A percentile compares a stretch with the other conserved stretches of the same genome.
Evolutionary conservation across 2,113 vertebrate genomes (phyloP).

Genomic region (Eulemur rufifrons): DNA sequence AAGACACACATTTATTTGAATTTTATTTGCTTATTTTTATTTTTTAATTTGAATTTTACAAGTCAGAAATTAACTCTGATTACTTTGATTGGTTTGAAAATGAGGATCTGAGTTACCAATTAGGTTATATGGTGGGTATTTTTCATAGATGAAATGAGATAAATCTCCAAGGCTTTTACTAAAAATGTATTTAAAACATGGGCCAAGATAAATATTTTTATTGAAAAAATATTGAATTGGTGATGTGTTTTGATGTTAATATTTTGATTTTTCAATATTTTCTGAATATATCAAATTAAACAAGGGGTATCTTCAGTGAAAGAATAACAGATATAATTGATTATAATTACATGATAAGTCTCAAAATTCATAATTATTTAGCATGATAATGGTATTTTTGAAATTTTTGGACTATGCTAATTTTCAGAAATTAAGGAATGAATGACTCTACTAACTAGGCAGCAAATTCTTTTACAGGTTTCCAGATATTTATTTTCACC

Average conservation of each 20-base stretch:
- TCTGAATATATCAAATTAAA: not conserved
- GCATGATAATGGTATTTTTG: not conserved
- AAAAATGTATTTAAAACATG: not conserved
- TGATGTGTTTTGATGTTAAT: not conserved
- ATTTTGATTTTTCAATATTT: not conserved
- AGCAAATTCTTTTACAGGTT: not conserved
- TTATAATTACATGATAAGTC: not conserved
- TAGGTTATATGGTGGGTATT: not conserved
- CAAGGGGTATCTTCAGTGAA: not conserved
- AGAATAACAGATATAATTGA: not conserved
- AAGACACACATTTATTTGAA: not conserved
- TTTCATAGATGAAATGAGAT: not conserved
- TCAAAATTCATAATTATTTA: not conserved
- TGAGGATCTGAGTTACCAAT: not conserved
- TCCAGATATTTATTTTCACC: not conserved
- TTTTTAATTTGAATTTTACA: not conserved
- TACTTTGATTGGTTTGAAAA: not conserved
- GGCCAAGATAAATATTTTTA: not conserved
- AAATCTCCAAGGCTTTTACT: not conserved
- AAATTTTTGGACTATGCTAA: not conserved
- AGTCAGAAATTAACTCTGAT: not conserved
- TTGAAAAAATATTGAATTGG: not conserved
- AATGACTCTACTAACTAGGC: not conserved
- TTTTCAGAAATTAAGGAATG: not conserved
- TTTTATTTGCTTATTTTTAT: too few relatives aligned